Percentiles rank a stretch among this genome's conserved stretches.
These are phyloP conservation scores for Trileptium ribeirensis DNA, from an alignment of 2,888 invertebrate genomes.

Conservation along the genomic window DNA sequence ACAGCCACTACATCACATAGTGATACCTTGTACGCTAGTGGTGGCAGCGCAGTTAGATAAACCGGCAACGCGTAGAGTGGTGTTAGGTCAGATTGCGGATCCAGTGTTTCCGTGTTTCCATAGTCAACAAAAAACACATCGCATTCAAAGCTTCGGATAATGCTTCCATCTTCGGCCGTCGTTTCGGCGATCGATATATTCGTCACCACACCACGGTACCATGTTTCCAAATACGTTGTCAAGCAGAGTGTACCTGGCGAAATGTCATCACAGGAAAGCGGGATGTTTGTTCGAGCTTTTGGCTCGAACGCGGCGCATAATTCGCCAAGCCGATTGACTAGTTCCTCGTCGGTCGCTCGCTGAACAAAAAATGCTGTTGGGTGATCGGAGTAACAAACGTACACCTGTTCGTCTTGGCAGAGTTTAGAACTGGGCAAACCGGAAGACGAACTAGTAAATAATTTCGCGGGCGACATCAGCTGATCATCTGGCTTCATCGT, in stretches of 20 bases:
- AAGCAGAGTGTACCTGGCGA: neutral
- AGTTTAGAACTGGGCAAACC: no score
- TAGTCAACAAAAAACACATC: neutral
- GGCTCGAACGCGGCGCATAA: neutral
- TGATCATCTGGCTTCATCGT: neutral
- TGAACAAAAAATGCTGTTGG: neutral
- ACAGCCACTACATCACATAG: neutral
- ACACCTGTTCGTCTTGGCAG: no score
- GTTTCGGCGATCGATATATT: neutral
- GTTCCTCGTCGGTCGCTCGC: neutral
- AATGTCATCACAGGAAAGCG: neutral
- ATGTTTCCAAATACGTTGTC: neutral
- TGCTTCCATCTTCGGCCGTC: neutral
- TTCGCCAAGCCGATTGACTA: neutral
- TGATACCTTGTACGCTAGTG: neutral
- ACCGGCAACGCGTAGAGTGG: neutral
- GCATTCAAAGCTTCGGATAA: neutral
- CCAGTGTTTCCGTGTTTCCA: neutral
- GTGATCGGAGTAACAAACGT: neutral
- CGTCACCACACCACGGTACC: neutral
- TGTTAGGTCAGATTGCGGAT: neutral
- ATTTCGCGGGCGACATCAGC: no score
- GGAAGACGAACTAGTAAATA: no score
- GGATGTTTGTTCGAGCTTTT: neutral
- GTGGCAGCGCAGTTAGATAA: neutral